Evolutionary conservation across 2,797 vertebrate genomes (phyloP), one percentile per base, ranked within the genome.

Genomic region (Huso huso): DNA sequence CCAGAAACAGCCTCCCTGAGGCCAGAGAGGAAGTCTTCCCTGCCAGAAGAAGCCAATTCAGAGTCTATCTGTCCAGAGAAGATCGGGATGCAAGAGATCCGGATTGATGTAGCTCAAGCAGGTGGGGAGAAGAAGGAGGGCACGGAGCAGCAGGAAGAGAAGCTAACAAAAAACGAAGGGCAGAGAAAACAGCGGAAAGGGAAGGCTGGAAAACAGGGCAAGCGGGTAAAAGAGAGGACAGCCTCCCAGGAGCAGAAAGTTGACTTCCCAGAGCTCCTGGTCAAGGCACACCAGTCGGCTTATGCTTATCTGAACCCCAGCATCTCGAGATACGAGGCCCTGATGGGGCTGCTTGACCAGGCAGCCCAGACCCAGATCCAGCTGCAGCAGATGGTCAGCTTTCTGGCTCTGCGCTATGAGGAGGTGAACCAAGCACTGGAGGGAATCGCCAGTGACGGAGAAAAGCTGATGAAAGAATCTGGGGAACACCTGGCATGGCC

Each of bases 251-350:
- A 92, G 61, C 72, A 87, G 69, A 95, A 95, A 75, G 92, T 98
- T 7, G 94, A 99, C 76, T 98, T 98, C 73, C 96, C 96, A 4
- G 93, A 95, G 68, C 68, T 81, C 66, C 84, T 99, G 52, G 94
- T 97, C 63, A 91, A 88, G 73, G 95, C 96, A 72, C 97, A 99
- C 74, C 91, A 93, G 77, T 90, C 86, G 2, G 83, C 91, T 0
- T 99, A 99, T 1, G 79, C 84, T 75, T 99, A 92, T 78, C 85
- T 99, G 68, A 95, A 97, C 72, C 88, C 93, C n/a, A 94, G 89
- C 75, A 92, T 98, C 61, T 88, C 86, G 70, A 96, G 91, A 82
- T 99, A 96, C 51, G 92, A 98, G 49, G 68, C 81, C 10, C 74
- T 97, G 8, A 81, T 98, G 70, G 77, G 75, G 53, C 85, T 95